A percentile compares a stretch with the other conserved stretches of the same genome.
These are phyloP conservation scores for Hyles lineata DNA, from an alignment of 2,888 invertebrate species.

Conservation along the genomic window DNA sequence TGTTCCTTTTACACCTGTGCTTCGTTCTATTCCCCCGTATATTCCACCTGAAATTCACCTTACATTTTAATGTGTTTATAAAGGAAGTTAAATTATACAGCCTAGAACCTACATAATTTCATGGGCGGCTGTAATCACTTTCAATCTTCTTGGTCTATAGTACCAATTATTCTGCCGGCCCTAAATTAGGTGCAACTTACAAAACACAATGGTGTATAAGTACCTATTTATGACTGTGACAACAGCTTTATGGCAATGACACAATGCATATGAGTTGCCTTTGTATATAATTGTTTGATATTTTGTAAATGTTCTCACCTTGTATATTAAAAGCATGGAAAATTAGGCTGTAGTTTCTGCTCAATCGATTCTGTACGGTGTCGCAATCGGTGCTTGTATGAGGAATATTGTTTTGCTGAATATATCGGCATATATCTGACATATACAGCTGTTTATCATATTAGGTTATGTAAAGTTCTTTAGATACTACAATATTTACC, in stretches of 20 bases:
- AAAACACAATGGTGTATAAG: background rate
- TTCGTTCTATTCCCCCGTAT: too few relatives aligned
- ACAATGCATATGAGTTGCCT: background rate
- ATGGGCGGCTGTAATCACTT: too few relatives aligned
- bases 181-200: background rate
- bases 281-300: background rate
- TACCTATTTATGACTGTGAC: background rate
- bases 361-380: constrained; percentile 11
- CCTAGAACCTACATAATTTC: too few relatives aligned
- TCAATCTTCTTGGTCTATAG: too few relatives aligned
- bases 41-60: too few relatives aligned
- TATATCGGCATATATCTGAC: too few relatives aligned
- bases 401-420: background rate
- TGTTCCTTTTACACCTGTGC: too few relatives aligned
- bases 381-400: constrained; percentile 7
- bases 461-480: too few relatives aligned
- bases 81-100: too few relatives aligned
- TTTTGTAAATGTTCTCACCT: constrained; percentile 3
- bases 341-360: background rate
- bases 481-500: too few relatives aligned
- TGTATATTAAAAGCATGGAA: constrained; percentile 14
- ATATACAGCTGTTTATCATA: too few relatives aligned
- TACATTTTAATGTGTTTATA: too few relatives aligned
- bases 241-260: background rate
- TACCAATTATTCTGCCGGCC: background rate